These are phyloP conservation scores for Monochamus alternatus DNA, from an alignment of 2,888 invertebrate genomes.

Conservation along the genomic window DNA sequence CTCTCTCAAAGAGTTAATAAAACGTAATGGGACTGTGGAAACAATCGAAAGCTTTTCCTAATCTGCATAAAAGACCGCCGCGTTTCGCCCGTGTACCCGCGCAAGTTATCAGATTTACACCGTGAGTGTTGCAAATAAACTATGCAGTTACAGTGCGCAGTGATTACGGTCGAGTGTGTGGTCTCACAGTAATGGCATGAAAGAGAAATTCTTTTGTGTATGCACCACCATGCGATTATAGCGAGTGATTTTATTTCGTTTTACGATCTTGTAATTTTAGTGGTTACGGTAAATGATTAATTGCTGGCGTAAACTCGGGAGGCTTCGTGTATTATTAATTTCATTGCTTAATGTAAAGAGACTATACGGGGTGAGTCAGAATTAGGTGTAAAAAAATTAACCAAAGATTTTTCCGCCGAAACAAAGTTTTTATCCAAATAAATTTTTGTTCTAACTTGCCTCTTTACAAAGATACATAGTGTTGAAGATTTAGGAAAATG, in stretches of 20 bases:
- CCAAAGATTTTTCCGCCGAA: too few relatives aligned
- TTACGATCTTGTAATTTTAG: conserved; percentile 30
- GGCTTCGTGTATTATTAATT: neutral
- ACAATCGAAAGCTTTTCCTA: conserved; percentile 38
- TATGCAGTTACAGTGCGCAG: conserved; percentile 50
- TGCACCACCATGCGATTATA: conserved; percentile 17
- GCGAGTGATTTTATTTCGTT: conserved; percentile 15
- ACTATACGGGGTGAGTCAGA: too few relatives aligned
- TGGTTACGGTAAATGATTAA: conserved; percentile 17
- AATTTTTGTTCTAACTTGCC: too few relatives aligned
- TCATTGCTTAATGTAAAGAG: neutral
- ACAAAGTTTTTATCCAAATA: too few relatives aligned
- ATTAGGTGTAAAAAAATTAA: too few relatives aligned
- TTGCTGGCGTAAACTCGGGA: neutral
- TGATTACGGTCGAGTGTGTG: conserved; percentile 51
- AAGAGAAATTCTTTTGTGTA: conserved; percentile 30
- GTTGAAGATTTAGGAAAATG: too few relatives aligned
- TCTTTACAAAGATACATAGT: too few relatives aligned
- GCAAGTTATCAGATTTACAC: conserved; percentile 50
- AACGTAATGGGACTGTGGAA: conserved; percentile 39
- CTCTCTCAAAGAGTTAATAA: conserved; percentile 48
- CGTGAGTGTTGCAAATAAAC: conserved; percentile 49
- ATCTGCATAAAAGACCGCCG: conserved; percentile 35
- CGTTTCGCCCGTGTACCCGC: conserved; percentile 41
- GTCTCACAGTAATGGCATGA: conserved; percentile 35